Evolutionary conservation across 2,797 vertebrate species (phyloP), one percentile per base, ranked within the genome.

Genomic region (Sebastes vulpes): DNA sequence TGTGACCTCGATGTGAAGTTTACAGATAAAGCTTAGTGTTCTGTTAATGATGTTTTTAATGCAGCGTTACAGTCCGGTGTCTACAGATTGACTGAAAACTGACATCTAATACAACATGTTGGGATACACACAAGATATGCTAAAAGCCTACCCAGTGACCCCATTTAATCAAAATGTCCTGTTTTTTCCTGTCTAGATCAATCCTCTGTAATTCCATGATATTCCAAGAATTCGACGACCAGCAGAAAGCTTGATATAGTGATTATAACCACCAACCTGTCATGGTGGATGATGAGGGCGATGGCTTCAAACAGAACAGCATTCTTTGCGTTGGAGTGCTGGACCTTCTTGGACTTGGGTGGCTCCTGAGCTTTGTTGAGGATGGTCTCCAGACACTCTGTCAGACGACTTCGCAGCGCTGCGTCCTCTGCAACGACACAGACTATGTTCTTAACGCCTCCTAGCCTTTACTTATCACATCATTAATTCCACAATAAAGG

Each of bases 281-380:
- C 98, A 3, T 99, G 97, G 87, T 99, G 98, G 87, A 99, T 99
- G 81, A 99, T 98, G 78, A 99, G 97, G 72, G 97, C 95, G 83
- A 99, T 99, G 42, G 98, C 98, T 91, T 99, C 98, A 35, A 99
- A 99, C 28, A 99, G 93, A 59, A 99, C 98, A 0, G 98, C 98
- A 0, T 99, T 99, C 96, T 98, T 99, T 1, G 98, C 98, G 1
- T 99, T 99, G 0, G 98, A 99, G 86, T 99, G 98, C 89, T 99
- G 98, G 4, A 99, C 97, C 90, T 99, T 99, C 91, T 99, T 99
- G 48, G 98, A 99, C 90, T 99, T 99, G 3, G 98, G 98, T 0
- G 98, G 98, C 84, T 99, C 98, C 93, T 99, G 98, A 2, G 98
- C 97, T 95, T 99, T 99, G 86, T 98, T 99, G 71, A 99, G 96